A percentile compares a stretch with the other conserved stretches of the same genome.
phyloP scores from a whole-genome alignment of 2,797 vertebrate genomes.

The Emydoidea blandingii region DNA sequence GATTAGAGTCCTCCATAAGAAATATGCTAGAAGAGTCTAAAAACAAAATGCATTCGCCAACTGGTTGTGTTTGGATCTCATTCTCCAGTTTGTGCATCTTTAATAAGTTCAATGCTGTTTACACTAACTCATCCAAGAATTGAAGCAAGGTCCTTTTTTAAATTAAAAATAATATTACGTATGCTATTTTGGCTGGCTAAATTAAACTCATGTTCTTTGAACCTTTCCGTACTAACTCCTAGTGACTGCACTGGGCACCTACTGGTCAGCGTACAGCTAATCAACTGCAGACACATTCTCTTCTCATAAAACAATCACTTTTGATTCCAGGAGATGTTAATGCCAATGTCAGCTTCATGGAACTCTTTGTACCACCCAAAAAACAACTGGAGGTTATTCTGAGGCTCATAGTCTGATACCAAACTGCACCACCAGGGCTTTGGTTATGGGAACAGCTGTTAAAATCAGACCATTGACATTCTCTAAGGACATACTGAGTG shows the following conservation, averaged over 20 bases:
- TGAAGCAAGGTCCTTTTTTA: conserved; percentile 20
- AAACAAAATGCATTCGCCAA: background rate
- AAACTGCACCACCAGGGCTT: background rate
- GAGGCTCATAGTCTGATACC: background rate
- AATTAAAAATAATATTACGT: conserved; percentile 1
- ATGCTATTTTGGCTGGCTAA: conserved; percentile 9
- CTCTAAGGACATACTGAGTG: conserved; percentile 28
- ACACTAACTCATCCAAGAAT: background rate
- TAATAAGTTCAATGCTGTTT: background rate
- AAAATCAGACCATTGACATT: conserved; percentile 4
- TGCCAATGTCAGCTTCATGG: background rate
- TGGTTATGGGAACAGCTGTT: background rate
- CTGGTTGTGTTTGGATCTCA: background rate
- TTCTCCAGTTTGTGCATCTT: background rate
- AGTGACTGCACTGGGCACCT: conserved; percentile 24
- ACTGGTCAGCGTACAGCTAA: background rate
- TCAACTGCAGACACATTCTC: background rate
- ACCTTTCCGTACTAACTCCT: background rate
- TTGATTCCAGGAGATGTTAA: background rate
- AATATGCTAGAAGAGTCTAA: background rate
- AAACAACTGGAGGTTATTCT: background rate
- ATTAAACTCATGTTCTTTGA: conserved; percentile 34
- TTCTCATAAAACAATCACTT: background rate
- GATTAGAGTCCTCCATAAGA: background rate
- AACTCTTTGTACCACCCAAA: conserved; percentile 25